Percentiles rank a stretch among this genome's conserved stretches.
Evolutionary conservation across 2,113 vertebrate genomes (phyloP).

Genomic region (Polyodon spathula): DNA sequence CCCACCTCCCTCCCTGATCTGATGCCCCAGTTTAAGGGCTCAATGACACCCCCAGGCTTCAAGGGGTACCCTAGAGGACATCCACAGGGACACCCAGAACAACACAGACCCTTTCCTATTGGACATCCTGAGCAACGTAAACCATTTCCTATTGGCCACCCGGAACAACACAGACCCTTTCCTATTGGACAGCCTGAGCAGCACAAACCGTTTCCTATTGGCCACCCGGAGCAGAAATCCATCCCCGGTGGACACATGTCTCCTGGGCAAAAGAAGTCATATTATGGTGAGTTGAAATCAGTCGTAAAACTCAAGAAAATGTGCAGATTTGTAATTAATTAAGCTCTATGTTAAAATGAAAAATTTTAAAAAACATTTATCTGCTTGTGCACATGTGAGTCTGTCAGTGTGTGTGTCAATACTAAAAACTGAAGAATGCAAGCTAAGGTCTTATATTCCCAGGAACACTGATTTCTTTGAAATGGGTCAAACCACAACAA

Average conservation of each 20-base stretch:
- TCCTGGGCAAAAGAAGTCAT: constrained; percentile 49
- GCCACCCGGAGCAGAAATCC: constrained; percentile 47
- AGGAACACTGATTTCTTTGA: too few relatives aligned
- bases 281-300: constrained; percentile 65
- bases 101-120: constrained; percentile 34
- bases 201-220: too few relatives aligned
- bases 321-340: too few relatives aligned
- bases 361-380: too few relatives aligned
- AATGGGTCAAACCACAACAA: too few relatives aligned
- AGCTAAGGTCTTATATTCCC: too few relatives aligned
- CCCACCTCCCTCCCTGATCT: constrained; percentile 55
- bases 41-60: constrained; percentile 52
- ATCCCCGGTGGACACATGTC: constrained; percentile 45
- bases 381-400: too few relatives aligned
- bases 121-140: constrained; percentile 50
- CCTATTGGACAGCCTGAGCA: too few relatives aligned
- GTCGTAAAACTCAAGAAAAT: too few relatives aligned
- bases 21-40: constrained; percentile 58
- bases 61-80: constrained; percentile 52
- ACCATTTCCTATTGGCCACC: constrained; percentile 51
- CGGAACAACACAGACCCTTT: constrained; percentile 45
- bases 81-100: constrained; percentile 34
- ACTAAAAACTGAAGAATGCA: too few relatives aligned
- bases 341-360: too few relatives aligned
- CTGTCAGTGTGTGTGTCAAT: too few relatives aligned